Percentiles rank a stretch among this genome's conserved stretches.
These are phyloP conservation scores for Formicarius rufipectus DNA, from an alignment of 2,113 vertebrate genomes.

Conservation along the genomic window DNA sequence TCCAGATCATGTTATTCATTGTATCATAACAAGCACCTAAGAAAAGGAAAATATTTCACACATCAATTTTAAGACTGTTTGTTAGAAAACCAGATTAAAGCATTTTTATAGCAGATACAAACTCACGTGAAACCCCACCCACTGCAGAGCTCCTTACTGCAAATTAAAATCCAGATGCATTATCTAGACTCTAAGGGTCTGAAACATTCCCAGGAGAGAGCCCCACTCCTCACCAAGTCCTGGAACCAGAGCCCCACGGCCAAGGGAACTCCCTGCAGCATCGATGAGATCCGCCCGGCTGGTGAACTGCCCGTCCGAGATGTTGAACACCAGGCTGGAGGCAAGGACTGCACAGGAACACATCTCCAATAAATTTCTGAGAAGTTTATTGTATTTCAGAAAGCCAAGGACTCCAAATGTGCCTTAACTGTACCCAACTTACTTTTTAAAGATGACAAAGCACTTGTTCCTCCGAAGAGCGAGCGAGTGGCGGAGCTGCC, in stretches of 20 bases:
- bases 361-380: not conserved
- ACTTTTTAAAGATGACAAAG: constrained; percentile 97
- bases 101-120: not conserved
- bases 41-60: not conserved
- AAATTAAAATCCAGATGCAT: not conserved
- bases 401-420: not conserved
- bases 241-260: constrained; percentile 93
- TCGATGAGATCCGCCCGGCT: constrained; percentile 95
- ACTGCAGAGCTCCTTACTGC: not conserved
- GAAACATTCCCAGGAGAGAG: not conserved
- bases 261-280: constrained; percentile 93
- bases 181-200: not conserved
- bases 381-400: not conserved
- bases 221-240: constrained; percentile 86
- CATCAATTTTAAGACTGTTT: not conserved
- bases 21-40: constrained; percentile 95
- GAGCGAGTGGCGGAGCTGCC: constrained; percentile 97
- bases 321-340: constrained; percentile 93
- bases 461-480: constrained; percentile 92
- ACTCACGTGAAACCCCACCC: not conserved
- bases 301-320: constrained; percentile 93
- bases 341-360: constrained; percentile 82
- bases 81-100: not conserved
- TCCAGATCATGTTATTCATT: constrained; percentile 98
- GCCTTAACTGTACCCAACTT: not conserved